phyloP scores from a whole-genome alignment of 2,888 invertebrate species.

The Philereme transversata region DNA sequence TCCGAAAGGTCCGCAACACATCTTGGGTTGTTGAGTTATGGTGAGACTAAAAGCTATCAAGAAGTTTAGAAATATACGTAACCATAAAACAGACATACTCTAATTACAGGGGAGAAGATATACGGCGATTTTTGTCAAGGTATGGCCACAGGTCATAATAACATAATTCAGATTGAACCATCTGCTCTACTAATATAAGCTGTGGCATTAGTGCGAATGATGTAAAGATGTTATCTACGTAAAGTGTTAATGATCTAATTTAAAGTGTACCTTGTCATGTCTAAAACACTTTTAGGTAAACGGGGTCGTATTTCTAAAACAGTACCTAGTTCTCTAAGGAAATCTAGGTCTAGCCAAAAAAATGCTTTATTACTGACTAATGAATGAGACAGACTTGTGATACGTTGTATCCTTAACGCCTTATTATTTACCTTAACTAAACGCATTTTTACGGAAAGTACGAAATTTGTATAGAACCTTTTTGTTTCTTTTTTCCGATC shows the following conservation, averaged over 20 bases:
- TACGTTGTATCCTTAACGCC: slow-evolving; percentile 3
- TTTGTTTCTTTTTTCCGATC: no score
- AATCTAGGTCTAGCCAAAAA: slow-evolving; percentile 6
- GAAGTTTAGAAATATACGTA: no score
- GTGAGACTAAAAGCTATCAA: no score
- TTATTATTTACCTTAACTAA: not conserved
- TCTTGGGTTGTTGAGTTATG: no score
- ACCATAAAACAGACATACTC: no score
- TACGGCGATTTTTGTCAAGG: no score
- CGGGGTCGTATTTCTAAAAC: slow-evolving; percentile 1
- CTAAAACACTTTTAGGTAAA: slow-evolving; percentile 1
- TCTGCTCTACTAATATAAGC: not conserved
- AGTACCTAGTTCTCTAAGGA: not conserved
- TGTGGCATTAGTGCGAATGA: slow-evolving; percentile 1
- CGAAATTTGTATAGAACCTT: no score
- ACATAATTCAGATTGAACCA: not conserved
- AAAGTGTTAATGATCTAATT: slow-evolving; percentile 13
- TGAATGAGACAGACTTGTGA: slow-evolving; percentile 9
- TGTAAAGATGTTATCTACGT: slow-evolving; percentile 7
- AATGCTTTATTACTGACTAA: slow-evolving; percentile 7
- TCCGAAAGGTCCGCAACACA: no score
- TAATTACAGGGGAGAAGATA: no score
- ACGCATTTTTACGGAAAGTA: no score
- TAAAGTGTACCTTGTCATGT: slow-evolving; percentile 5
- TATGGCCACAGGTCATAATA: no score